Conservation (phyloP, 2,113 vertebrate genomes). For the Strigops habroptila region DNA sequence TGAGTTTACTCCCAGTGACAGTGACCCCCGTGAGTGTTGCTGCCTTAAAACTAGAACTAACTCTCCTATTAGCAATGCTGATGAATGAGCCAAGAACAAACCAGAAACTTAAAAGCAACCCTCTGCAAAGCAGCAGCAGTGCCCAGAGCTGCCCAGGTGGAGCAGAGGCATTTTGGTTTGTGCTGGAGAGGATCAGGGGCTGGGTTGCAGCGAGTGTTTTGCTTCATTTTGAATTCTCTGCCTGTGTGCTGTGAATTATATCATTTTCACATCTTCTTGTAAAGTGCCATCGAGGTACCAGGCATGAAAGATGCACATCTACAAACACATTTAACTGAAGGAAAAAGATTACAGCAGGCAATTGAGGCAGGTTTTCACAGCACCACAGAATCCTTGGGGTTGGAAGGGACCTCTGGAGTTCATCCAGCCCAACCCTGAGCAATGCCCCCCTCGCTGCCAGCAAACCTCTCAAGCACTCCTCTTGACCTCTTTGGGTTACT, state of each 20-base stretch:
- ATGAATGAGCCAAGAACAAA: slow-evolving; percentile 34
- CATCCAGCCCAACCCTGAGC: not conserved
- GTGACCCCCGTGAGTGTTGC: slow-evolving; percentile 1
- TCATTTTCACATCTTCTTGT: not conserved
- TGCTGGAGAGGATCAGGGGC: not conserved
- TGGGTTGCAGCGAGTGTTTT: not conserved
- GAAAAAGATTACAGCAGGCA: not conserved
- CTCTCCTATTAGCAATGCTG: slow-evolving; percentile 37
- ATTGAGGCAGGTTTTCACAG: not conserved
- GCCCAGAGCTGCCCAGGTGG: not conserved
- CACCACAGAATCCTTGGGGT: not conserved
- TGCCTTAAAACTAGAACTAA: slow-evolving; percentile 24
- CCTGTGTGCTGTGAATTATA: not conserved
- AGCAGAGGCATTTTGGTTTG: not conserved
- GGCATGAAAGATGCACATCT: not conserved
- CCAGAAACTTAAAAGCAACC: slow-evolving; percentile 15
- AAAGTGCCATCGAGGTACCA: not conserved
- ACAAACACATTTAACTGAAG: not conserved
- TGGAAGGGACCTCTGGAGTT: not conserved
- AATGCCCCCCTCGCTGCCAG: accelerated
- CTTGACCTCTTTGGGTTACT: not conserved
- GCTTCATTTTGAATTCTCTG: slow-evolving; percentile 18
- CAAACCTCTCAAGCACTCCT: not conserved
- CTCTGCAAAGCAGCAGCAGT: slow-evolving; percentile 8
- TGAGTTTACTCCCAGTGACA: slow-evolving; percentile 53